Percentiles rank a stretch among this genome's conserved stretches.
Conservation (phyloP, 2,888 invertebrate genomes). For the Lypha dubia region DNA sequence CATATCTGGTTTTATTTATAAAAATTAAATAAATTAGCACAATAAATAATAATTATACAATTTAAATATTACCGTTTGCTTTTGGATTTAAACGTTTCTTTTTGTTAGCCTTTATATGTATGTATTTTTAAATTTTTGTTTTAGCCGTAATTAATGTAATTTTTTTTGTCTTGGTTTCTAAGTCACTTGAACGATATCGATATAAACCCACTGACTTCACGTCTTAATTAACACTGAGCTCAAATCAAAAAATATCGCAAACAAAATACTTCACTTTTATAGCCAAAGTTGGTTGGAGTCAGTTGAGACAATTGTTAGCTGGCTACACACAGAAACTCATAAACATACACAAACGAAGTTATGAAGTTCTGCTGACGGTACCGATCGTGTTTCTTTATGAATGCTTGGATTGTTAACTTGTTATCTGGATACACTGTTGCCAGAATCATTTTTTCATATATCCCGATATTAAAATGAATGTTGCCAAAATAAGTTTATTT, state of each 20-base stretch:
- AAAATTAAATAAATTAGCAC: not conserved
- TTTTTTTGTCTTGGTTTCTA: slow-evolving; percentile 20
- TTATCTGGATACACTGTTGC: slow-evolving; percentile 22
- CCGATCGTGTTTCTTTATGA: slow-evolving; percentile 64
- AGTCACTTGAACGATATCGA: slow-evolving; percentile 47
- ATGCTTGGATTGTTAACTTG: slow-evolving; percentile 41
- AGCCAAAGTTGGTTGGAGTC: slow-evolving; percentile 73
- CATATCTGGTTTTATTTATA: not conserved
- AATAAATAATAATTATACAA: slow-evolving; percentile 3
- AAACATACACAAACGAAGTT: not conserved
- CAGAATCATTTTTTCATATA: too few species aligned
- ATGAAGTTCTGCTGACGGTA: slow-evolving; percentile 47
- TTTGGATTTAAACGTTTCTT: not conserved
- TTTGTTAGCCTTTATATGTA: slow-evolving; percentile 2
- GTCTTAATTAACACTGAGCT: slow-evolving; percentile 81
- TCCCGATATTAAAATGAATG: too few species aligned
- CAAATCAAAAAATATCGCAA: slow-evolving; percentile 79
- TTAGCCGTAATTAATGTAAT: not conserved
- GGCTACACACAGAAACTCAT: slow-evolving; percentile 24
- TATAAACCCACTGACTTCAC: slow-evolving; percentile 78
- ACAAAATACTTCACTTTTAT: slow-evolving; percentile 81
- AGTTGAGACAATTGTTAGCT: slow-evolving; percentile 32
- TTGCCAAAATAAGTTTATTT: too few species aligned
- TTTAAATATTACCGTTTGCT: slow-evolving; percentile 50
- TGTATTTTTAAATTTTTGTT: slow-evolving; percentile 31